Evolutionary conservation across 2,888 invertebrate species (phyloP), one percentile per base, ranked within the genome.

Genomic region (Campoplex capitator): DNA sequence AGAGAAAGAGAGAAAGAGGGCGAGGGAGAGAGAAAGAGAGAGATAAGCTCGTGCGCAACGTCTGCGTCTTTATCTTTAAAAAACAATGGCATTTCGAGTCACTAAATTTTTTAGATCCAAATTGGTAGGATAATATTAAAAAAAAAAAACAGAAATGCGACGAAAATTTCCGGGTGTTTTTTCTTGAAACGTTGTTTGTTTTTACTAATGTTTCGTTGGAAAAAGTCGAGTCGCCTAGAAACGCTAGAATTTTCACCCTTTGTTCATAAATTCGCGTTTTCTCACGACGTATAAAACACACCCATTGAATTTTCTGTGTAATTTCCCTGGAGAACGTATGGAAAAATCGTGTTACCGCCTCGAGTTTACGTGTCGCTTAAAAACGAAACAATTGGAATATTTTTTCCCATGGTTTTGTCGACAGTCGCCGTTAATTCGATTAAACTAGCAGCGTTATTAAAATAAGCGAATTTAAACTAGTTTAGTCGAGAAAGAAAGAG

Each of bases 341-440:
- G 54, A 56, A 87, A 82, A 82, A 85, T 75, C 65, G 71, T 78
- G 71, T 8, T 65, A 28, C 9, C 68, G 38, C 18, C n/a, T 38
- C 51, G 6, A 28, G 78, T 70, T 71, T 42, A n/a, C 58, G 42
- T 54, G 62, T 71, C 38, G 67, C 38, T 62, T 48, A 23, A 48
- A 48, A 83, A 83, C 73, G 83, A 42, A 77, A 84, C 62, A 70
- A 84, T 76, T 62, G 79, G 16, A 9, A 67, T 32, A 32, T 73
- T 35, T 81, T 23, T 73, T 88, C 88, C 76, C 88, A 86, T 79
- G 70, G 51, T 83, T 82, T 70, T 56, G 54, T 56, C 38, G 68
- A 56, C 32, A 23, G 6, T 11, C 54, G 58, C 79, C 71, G 73
- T 83, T 84, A 84, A 86, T 86, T 86, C 28, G 68, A 84, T 85